Evolutionary conservation across 2,888 invertebrate species (phyloP), one percentile per base, ranked within the genome.

Genomic region (Caprella mutica): DNA sequence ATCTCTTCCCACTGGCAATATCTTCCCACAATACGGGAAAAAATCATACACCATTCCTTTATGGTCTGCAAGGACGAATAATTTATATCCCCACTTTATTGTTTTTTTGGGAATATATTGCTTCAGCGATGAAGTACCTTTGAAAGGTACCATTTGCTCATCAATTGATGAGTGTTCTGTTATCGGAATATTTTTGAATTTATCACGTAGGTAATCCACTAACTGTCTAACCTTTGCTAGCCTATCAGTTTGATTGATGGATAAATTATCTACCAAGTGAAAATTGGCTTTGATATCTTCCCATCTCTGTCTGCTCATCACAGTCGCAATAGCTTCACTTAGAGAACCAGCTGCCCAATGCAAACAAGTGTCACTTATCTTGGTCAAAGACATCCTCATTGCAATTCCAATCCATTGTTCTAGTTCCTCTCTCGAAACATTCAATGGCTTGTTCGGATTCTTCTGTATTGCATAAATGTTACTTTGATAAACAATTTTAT

Each of bases 71-170:
- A 55, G 27, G 27, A 3, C 48, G 40, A 55, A 48, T 14, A 55
- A 4, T 24, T 35, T 48, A 24, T 24, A 55, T 26, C 55, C 27
- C 26, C 50, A 23, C 29, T 48, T 55, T 12, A 39, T 43, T 42
- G 52, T 9, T 29, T 56, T 52, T 51, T 40, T 26, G 6, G 29
- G 42, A 19, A 53, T 52, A 56, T 56, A 56, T n/a, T 52, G 53
- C 48, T 58, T 46, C 29, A 46, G n/a, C 30, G 38, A 23, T 14
- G 53, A 58, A 33, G 19, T 48, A 33, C 48, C 58, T 26, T 42
- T 56, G 52, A 56, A 52, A 5, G 56, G 52, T 33, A 56, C 43
- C 42, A 52, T 52, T n/a, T n/a, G n/a, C n/a, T n/a, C n/a, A n/a
- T n/a, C n/a, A n/a, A n/a, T n/a, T n/a, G n/a, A n/a, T n/a, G n/a